Base-by-base conservation (phyloP, 1,140 invertebrate species). In the Trichogramma pretiosum region DNA sequence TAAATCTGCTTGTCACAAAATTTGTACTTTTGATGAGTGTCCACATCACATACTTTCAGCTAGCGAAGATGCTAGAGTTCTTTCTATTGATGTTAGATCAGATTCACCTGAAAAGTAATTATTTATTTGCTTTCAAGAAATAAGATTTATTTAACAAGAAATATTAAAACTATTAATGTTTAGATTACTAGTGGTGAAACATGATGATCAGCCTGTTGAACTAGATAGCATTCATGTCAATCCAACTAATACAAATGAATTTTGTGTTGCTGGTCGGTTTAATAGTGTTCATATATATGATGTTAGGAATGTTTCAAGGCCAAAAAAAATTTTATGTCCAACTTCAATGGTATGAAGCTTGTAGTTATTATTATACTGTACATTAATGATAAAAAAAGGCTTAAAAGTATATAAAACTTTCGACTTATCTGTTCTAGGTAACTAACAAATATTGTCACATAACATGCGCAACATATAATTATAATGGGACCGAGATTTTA, bases 391-490 rank as follows among this genome's bases (percentile, higher is more conserved):
- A 38, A 45, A 39, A 48, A n/a, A n/a, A n/a, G n/a, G n/a, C n/a
- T n/a, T n/a, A n/a, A n/a, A n/a, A n/a, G n/a, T n/a, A n/a, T n/a
- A n/a, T n/a, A n/a, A n/a, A n/a, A n/a, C n/a, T n/a, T n/a, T n/a
- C n/a, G n/a, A n/a, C n/a, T n/a, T n/a, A n/a, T 37, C 23, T 50
- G 21, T 58, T 59, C 41, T 34, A 57, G 53, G 22, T 45, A 57
- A 48, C 48, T 53, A 54, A 52, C 35, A 55, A 57, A 32, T 13
- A 48, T 40, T 59, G 66, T 26, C 83, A 90, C 64, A 78, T 95
- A 0, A 95, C 92, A 5, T 89, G 83, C 63, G 87, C 87, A 22
- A 80, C 93, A 1, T 97, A 93, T 67, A 95, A 91, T 73, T 81
- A 93, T 68, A 86, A 90, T 68, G 92, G 93, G 33, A 77, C 81